Evolutionary conservation across 2,113 vertebrate species (phyloP), one percentile per base, ranked within the genome.

Genomic region (Macaca mulatta): DNA sequence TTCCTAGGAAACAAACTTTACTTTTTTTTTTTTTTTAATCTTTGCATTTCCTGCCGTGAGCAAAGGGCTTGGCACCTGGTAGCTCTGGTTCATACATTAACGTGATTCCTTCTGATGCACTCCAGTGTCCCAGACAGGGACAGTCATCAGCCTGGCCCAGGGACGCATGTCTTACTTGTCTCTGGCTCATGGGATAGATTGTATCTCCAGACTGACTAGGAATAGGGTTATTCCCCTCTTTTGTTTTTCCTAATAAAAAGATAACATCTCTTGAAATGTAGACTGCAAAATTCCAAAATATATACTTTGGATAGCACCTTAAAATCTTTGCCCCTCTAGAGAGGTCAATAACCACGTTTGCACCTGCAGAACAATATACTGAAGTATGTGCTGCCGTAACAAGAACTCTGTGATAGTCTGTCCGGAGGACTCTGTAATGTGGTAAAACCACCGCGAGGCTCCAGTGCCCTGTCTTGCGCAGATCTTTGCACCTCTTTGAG

Each of bases 211-310:
- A 87, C 32, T 16, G 16, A 88, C 67, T 5, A 92, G 9, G 2
- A 69, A 12, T 25, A 23, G 18, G 14, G 30, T 50, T 45, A 25
- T 64, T 22, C 23, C 1, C 9, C 35, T 35, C 7, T 64, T 93
- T 38, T 17, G 1, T n/a, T 77, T 89, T 95, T 85, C 61, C 45
- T 67, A 80, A 79, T 30, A n/a, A 83, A 90, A 86, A 43, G 8
- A 32, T 52, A 69, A 9, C 25, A 85, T 20, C 8, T 23, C 4
- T 92, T 50, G 10, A 90, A 93, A 91, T 45, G 57, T 94, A 61
- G 91, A 16, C 82, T 55, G 9, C 48, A 93, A 40, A 82, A 67
- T 88, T 92, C 12, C 67, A 92, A 77, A 93, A 38, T 38, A 35
- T 3, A 20, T 16, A 17, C 17, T 40, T 92, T 40, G 30, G 16